Conservation (phyloP, 2,888 invertebrate genomes). For the Biston stratarius region DNA sequence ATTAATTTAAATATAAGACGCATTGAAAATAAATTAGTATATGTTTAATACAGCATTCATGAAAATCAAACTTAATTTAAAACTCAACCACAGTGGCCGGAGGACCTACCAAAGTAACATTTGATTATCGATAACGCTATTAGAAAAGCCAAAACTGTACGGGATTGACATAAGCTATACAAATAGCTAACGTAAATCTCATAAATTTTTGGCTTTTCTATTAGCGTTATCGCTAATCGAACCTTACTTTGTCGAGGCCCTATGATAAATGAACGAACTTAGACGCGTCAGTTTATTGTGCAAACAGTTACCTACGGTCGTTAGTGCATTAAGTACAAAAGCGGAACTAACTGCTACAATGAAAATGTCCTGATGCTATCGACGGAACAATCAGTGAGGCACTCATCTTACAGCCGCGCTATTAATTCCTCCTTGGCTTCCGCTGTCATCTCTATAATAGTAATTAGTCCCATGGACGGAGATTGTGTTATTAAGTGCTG, state of each 20-base stretch:
- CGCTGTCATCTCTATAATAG: conserved; percentile 51
- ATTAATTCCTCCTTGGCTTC: conserved; percentile 52
- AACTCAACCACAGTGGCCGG: not conserved
- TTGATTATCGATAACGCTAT: too few species aligned
- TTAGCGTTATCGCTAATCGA: too few species aligned
- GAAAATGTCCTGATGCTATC: conserved; percentile 60
- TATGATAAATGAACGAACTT: not conserved
- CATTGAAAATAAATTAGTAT: too few species aligned
- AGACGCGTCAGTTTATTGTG: conserved; percentile 24
- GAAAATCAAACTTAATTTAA: not conserved
- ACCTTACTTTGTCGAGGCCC: too few species aligned
- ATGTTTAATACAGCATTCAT: too few species aligned
- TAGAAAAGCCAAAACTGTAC: too few species aligned
- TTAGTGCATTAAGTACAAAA: conserved; percentile 51
- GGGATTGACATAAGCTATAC: too few species aligned
- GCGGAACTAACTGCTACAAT: conserved; percentile 64
- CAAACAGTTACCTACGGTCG: conserved; percentile 35
- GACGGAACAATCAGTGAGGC: conserved; percentile 45
- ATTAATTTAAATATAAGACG: too few species aligned
- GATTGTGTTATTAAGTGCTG: not conserved
- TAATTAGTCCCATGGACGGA: conserved; percentile 9
- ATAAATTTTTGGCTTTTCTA: too few species aligned
- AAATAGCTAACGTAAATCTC: too few species aligned
- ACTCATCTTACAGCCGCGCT: conserved; percentile 41
- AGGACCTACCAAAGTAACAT: not conserved